Evolutionary conservation across 2,888 invertebrate genomes (phyloP).

Genomic region (Lochmaea crataegi): DNA sequence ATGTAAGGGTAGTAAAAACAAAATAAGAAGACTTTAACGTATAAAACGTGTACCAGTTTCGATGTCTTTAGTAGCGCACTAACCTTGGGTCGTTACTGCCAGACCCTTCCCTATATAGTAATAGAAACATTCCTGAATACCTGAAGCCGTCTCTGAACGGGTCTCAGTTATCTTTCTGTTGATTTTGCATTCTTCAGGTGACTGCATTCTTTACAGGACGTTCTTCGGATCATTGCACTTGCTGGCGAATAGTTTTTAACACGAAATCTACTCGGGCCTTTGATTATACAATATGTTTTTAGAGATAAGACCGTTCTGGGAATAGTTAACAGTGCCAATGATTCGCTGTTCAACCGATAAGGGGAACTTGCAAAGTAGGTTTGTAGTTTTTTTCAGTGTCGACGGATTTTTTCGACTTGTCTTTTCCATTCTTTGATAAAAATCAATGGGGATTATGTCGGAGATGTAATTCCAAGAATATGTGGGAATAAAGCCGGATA

Average conservation of each 20-base stretch:
- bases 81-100: not conserved
- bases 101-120: slow-evolving; percentile 5
- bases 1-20: not conserved
- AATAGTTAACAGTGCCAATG: slow-evolving; percentile 28
- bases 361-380: slow-evolving; percentile 15
- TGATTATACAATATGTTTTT: slow-evolving; percentile 25
- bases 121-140: slow-evolving; percentile 11
- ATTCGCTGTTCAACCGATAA: slow-evolving; percentile 15
- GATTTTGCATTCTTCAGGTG: slow-evolving; percentile 61
- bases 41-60: not conserved
- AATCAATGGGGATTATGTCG: slow-evolving; percentile 5
- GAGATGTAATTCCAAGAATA: not conserved
- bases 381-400: slow-evolving; percentile 13
- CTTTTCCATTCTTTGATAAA: not conserved
- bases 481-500: too few relatives aligned
- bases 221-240: slow-evolving; percentile 61
- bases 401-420: not conserved
- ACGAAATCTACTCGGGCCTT: slow-evolving; percentile 48
- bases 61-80: not conserved
- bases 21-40: not conserved
- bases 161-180: slow-evolving; percentile 57
- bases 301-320: slow-evolving; percentile 31
- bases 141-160: slow-evolving; percentile 35
- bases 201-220: slow-evolving; percentile 60
- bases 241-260: slow-evolving; percentile 53